These are phyloP conservation scores for Macaria liturata DNA, from an alignment of 2,888 invertebrate genomes.

Conservation along the genomic window DNA sequence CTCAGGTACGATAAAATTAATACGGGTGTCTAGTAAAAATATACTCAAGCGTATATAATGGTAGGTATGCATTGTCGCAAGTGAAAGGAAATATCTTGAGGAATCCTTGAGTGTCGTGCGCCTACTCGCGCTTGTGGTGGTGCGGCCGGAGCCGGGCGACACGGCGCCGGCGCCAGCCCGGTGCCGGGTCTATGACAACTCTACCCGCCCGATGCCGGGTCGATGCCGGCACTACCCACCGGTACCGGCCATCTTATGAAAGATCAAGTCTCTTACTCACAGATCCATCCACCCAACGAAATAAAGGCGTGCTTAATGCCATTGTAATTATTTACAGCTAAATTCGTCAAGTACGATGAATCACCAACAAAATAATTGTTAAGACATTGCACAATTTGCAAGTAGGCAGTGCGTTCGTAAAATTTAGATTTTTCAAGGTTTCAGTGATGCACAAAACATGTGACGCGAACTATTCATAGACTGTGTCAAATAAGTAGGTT, in stretches of 20 bases:
- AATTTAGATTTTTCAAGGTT: slow-evolving; percentile 18
- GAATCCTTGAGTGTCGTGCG: slow-evolving; percentile 79
- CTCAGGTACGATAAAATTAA: too few relatives aligned
- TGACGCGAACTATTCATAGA: slow-evolving; percentile 1
- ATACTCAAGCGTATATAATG: slow-evolving; percentile 12
- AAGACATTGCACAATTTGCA: slow-evolving; percentile 22
- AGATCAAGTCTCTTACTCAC: slow-evolving; percentile 36
- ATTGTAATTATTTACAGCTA: slow-evolving; percentile 26
- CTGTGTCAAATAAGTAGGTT: slow-evolving; percentile 27
- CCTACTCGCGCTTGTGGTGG: slow-evolving; percentile 55
- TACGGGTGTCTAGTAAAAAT: background rate
- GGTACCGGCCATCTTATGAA: slow-evolving; percentile 39
- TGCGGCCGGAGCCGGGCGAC: slow-evolving; percentile 34
- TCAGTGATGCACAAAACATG: slow-evolving; percentile 9
- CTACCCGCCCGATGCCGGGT: too few relatives aligned
- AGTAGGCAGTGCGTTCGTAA: slow-evolving; percentile 16
- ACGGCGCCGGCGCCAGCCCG: slow-evolving; percentile 5
- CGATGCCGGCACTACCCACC: background rate
- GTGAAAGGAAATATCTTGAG: slow-evolving; percentile 82
- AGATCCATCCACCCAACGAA: slow-evolving; percentile 14
- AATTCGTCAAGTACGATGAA: slow-evolving; percentile 22
- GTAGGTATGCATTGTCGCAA: slow-evolving; percentile 68
- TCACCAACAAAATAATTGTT: slow-evolving; percentile 24
- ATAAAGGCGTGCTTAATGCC: slow-evolving; percentile 24
- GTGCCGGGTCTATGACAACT: too few relatives aligned